Percentiles rank a stretch among this genome's conserved stretches.
Evolutionary conservation across 1,140 invertebrate species (phyloP).

Genomic region (Papilio polytes): DNA sequence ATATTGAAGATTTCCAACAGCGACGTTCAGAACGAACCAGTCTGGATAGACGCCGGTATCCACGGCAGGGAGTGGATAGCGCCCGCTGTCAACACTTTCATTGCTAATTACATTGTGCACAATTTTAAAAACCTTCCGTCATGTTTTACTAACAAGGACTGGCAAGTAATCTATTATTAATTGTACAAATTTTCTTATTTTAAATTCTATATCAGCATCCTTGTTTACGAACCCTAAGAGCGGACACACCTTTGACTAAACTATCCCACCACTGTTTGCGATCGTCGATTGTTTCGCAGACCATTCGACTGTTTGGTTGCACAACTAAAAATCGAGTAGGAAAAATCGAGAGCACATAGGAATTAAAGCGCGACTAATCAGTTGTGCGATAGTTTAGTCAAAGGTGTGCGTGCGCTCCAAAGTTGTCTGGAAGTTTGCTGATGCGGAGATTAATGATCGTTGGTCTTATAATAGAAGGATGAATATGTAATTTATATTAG

Average conservation of each 20-base stretch:
- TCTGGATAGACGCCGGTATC: slow-evolving; percentile 85
- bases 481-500: not conserved
- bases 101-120: slow-evolving; percentile 61
- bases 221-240: no score
- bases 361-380: no score
- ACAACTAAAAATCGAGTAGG: no score
- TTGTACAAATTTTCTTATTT: not conserved
- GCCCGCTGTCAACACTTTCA: slow-evolving; percentile 86
- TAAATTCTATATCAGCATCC: not conserved
- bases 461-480: not conserved
- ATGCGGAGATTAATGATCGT: no score
- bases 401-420: no score
- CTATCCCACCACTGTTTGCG: no score
- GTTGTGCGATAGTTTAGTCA: no score
- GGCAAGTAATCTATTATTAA: slow-evolving; percentile 52
- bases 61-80: slow-evolving; percentile 89
- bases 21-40: slow-evolving; percentile 70
- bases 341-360: no score
- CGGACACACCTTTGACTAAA: no score
- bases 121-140: slow-evolving; percentile 60
- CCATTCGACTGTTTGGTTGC: no score
- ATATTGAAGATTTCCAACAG: slow-evolving; percentile 76
- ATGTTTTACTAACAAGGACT: slow-evolving; percentile 68
- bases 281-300: no score
- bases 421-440: no score